Evolutionary conservation across 37 sponge, comb jelly and placozoan species (phyloP).

Genomic region (Cliona cf. orientalis): DNA sequence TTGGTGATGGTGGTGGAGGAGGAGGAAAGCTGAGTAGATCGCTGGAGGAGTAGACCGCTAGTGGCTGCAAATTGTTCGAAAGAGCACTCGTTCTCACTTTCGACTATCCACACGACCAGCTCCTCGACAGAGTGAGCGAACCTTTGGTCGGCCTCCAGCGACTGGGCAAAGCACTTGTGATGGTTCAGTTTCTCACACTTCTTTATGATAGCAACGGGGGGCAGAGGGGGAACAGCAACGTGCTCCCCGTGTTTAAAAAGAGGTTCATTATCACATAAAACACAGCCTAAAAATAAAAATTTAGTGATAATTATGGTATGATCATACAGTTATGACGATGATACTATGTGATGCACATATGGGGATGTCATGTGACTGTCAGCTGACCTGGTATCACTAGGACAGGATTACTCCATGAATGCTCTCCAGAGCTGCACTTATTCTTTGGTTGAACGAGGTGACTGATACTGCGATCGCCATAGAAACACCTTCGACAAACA

Average conservation of each 20-base stretch:
- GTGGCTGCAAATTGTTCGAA: constrained; percentile 46
- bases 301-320: neutral
- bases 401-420: constrained; percentile 48
- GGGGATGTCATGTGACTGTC: neutral
- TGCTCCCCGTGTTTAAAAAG: constrained; percentile 35
- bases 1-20: no score
- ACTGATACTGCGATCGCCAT: constrained; percentile 42
- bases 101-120: constrained; percentile 74
- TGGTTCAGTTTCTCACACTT: constrained; percentile 52
- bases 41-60: no score
- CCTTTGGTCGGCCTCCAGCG: constrained; percentile 36
- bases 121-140: constrained; percentile 73
- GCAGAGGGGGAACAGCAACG: constrained; percentile 44
- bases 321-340: neutral
- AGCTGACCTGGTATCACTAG: constrained; percentile 47
- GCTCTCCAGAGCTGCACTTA: constrained; percentile 15
- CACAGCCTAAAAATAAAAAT: constrained; percentile 10
- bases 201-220: constrained; percentile 52
- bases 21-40: no score
- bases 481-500: constrained; percentile 63
- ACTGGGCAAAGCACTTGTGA: constrained; percentile 53
- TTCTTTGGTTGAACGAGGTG: neutral
- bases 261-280: constrained; percentile 49
- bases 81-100: constrained; percentile 64
- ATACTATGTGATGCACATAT: constrained; percentile 1